Base-by-base conservation (phyloP, 2,888 invertebrate genomes). In the Megalurothrips usitatus region DNA sequence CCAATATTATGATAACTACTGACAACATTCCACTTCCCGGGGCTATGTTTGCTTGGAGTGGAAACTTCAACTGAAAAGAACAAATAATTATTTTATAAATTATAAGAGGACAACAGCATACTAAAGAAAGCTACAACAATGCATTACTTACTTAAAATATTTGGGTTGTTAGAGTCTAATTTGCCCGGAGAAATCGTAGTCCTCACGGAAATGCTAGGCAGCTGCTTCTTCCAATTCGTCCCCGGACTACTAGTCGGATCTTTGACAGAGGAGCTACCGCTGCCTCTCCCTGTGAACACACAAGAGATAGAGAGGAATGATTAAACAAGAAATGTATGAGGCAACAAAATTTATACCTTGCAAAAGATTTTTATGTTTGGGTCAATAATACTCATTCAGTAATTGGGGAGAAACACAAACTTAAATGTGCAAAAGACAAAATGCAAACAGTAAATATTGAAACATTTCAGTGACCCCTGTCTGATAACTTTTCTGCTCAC, bases 1-100 rank as follows among this genome's bases (percentile, higher is more conserved):
- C 63, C 63, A 63, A 63, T 63, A 6, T 63, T 6, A 63, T 63
- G 10, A 19, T 19, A 19, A 63, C 19, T 14, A 6, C 14, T 63
- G 19, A 63, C 11, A 17, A 19, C 19, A 63, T 63, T 63, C 63
- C 63, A 63, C 19, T 63, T 63, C 19, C 63, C 63, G 6, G 63
- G 63, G n/a, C n/a, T n/a, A n/a, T 6, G 63, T 63, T 19, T 63
- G 63, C 63, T 63, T n/a, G n/a, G 63, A 14, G 63, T 63, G 19
- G 63, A 63, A 63, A 63, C 63, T 19, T 63, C 63, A 63, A 63
- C 63, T 63, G 19, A 19, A 63, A 63, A 63, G n/a, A 63, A 63
- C 6, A 63, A 63, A 63, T 63, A 11, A 63, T n/a, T n/a, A n/a
- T n/a, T n/a, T n/a, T n/a, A n/a, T n/a, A n/a, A n/a, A n/a, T n/a